Conservation (phyloP, 2,113 vertebrate genomes). For the Alligator mississippiensis region DNA sequence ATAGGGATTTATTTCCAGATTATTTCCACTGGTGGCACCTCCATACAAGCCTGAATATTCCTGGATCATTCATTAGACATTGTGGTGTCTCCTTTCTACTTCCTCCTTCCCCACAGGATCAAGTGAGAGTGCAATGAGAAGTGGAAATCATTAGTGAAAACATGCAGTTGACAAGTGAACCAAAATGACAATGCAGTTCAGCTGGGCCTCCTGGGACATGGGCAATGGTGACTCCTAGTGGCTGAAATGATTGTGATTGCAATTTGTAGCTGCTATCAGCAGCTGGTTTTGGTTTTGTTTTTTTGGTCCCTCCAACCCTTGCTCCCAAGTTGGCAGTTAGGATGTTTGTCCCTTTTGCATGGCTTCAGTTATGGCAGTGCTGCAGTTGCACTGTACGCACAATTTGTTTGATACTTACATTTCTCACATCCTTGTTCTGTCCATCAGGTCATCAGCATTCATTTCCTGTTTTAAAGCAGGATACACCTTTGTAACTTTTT, state of each 20-base stretch:
- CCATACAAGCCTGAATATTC: background rate
- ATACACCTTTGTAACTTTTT: background rate
- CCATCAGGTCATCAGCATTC: background rate
- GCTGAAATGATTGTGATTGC: too few species aligned
- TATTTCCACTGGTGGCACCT: accelerated
- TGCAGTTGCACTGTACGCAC: background rate
- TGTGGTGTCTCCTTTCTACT: background rate
- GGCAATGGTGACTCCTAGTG: too few species aligned
- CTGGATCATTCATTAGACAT: background rate
- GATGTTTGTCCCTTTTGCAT: background rate
- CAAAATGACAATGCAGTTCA: too few species aligned
- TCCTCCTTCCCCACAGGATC: background rate
- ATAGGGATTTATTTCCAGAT: background rate
- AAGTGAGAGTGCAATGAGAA: background rate
- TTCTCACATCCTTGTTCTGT: background rate
- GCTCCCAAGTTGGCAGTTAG: background rate
- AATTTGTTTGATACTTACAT: accelerated
- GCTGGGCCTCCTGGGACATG: too few species aligned
- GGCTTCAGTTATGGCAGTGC: background rate
- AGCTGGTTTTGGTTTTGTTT: too few species aligned
- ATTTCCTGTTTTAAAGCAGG: background rate
- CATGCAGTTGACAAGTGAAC: too few species aligned
- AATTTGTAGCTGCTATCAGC: too few species aligned
- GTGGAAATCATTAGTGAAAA: too few species aligned
- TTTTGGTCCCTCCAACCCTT: too few species aligned